A percentile compares a stretch with the other conserved stretches of the same genome.
Evolutionary conservation across 2,113 vertebrate genomes (phyloP).

Genomic region (Lamprologus ornatipinnis): DNA sequence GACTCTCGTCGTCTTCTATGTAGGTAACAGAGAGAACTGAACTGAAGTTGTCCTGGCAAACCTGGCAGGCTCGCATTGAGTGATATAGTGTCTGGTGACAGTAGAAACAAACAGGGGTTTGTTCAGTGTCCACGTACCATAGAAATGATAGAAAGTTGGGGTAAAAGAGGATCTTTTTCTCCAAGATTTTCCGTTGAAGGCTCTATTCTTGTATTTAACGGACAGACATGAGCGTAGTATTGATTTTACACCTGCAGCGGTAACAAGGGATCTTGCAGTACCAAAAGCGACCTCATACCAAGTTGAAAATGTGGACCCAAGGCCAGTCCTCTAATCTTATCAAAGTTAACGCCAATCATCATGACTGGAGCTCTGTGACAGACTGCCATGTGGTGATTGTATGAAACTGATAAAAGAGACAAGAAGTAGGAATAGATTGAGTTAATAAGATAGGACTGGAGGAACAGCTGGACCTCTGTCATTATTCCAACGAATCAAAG

Average conservation of each 20-base stretch:
- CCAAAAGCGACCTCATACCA: neutral
- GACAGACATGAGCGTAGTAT: neutral
- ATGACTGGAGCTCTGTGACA: neutral
- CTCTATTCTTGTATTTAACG: neutral
- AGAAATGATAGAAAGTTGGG: neutral
- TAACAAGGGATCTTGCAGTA: neutral
- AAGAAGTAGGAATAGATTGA: neutral
- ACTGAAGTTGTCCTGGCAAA: neutral
- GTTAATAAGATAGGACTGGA: neutral
- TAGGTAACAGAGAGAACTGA: neutral
- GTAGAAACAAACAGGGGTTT: neutral
- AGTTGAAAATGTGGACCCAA: neutral
- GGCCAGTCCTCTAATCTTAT: neutral
- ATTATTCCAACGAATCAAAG: neutral
- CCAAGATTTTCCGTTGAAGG: neutral
- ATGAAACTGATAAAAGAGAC: neutral
- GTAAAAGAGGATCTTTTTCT: neutral
- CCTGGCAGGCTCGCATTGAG: neutral
- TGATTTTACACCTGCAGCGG: neutral
- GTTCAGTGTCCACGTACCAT: fast-evolving
- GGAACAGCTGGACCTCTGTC: constrained; percentile 14
- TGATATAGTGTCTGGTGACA: neutral
- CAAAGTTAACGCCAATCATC: constrained; percentile 1
- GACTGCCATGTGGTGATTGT: neutral
- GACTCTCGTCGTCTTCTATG: neutral